Evolutionary conservation across 2,113 vertebrate species (phyloP).

Genomic region (Leptocoma aspasia): DNA sequence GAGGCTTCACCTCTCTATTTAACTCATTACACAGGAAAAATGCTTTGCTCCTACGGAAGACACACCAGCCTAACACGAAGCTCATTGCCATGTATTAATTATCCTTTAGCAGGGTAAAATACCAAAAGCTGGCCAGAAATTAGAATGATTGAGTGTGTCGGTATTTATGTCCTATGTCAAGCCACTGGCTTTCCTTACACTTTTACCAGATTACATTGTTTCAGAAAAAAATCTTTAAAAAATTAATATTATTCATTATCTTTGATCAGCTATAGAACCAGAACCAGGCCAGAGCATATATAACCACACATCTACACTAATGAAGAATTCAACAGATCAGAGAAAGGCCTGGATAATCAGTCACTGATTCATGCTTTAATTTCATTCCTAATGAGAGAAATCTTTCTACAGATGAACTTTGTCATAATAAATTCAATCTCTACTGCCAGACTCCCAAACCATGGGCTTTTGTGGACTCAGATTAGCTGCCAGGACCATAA

Average conservation of each 20-base stretch:
- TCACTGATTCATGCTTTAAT: neutral
- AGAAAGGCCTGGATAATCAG: slow-evolving; percentile 16
- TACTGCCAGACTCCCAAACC: neutral
- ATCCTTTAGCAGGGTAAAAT: neutral
- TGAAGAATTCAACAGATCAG: neutral
- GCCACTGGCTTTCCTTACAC: neutral
- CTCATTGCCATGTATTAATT: neutral
- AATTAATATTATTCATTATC: neutral
- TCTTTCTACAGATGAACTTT: neutral
- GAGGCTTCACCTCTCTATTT: neutral
- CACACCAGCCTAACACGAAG: neutral
- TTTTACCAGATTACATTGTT: neutral
- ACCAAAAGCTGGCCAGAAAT: neutral
- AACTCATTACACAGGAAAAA: neutral
- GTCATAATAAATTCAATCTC: neutral
- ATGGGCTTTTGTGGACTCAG: neutral
- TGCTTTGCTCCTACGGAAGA: neutral
- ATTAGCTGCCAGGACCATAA: neutral
- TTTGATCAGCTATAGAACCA: neutral
- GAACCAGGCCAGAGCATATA: neutral
- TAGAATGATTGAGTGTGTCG: neutral
- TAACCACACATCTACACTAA: neutral
- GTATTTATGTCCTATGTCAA: neutral
- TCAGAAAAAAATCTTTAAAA: neutral
- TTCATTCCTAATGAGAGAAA: neutral